phyloP scores from a whole-genome alignment of 2,797 vertebrate genomes.

The Poeciliopsis infans region DNA sequence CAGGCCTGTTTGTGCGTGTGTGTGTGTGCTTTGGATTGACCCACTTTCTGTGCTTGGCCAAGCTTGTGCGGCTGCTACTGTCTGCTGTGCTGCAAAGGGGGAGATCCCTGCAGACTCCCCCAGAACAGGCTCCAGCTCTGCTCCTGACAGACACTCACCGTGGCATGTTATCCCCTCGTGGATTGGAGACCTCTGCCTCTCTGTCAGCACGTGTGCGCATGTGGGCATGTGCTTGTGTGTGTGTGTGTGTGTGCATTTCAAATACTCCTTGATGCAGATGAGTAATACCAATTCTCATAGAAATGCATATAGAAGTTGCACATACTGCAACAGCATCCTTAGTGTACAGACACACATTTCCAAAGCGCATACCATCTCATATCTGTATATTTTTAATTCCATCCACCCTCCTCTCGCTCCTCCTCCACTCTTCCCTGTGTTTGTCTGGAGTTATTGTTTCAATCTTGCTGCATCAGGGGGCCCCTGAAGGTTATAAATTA shows the following conservation, averaged over 20 bases:
- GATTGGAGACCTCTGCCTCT: constrained; percentile 75
- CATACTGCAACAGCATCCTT: constrained; percentile 40
- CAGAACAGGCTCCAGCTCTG: constrained; percentile 74
- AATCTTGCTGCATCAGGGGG: constrained; percentile 85
- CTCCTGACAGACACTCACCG: constrained; percentile 81
- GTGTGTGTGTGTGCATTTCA: constrained; percentile 17
- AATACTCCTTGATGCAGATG: constrained; percentile 59
- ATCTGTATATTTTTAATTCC: constrained; percentile 79
- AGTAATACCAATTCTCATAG: constrained; percentile 37
- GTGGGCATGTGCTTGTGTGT: not conserved
- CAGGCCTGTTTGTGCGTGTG: constrained; percentile 16
- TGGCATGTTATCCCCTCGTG: constrained; percentile 76
- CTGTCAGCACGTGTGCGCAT: constrained; percentile 26
- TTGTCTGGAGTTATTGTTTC: constrained; percentile 84
- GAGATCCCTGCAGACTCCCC: constrained; percentile 79
- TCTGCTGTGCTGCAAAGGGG: constrained; percentile 71
- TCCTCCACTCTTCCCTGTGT: constrained; percentile 75
- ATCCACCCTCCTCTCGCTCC: constrained; percentile 72
- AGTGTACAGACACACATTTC: constrained; percentile 41
- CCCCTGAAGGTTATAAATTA: constrained; percentile 88
- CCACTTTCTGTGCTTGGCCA: constrained; percentile 84
- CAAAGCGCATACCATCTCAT: constrained; percentile 69
- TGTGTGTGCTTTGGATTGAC: constrained; percentile 75
- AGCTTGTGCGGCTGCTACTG: constrained; percentile 69
- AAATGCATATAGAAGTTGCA: constrained; percentile 36